These are phyloP conservation scores for Scaptomyza parva DNA, from an alignment of 2,888 invertebrate species.

Conservation along the genomic window DNA sequence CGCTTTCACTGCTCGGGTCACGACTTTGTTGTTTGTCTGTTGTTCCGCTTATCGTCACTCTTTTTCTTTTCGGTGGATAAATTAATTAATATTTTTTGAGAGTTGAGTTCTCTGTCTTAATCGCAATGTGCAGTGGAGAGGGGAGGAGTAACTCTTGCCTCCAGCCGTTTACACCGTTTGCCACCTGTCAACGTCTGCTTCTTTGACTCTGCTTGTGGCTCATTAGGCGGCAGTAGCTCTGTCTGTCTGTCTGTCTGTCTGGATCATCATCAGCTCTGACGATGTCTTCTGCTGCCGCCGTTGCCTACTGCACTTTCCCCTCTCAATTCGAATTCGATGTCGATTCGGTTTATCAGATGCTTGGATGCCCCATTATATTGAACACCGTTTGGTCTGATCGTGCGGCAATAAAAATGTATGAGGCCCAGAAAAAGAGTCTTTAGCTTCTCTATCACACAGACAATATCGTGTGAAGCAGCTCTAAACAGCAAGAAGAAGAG, in stretches of 20 bases:
- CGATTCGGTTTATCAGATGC: constrained; percentile 31
- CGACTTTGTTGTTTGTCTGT: constrained; percentile 43
- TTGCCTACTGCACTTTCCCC: background rate
- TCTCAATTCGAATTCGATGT: too few relatives aligned
- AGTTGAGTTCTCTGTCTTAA: constrained; percentile 56
- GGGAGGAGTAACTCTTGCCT: constrained; percentile 11
- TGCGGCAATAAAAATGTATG: constrained; percentile 79
- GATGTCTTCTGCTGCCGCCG: background rate
- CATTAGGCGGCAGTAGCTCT: constrained; percentile 58
- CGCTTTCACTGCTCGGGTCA: constrained; percentile 67
- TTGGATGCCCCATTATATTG: constrained; percentile 67
- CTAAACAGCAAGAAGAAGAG: too few relatives aligned
- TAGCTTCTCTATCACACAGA: constrained; percentile 67
- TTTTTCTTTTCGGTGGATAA: constrained; percentile 30
- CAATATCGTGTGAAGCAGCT: constrained; percentile 77
- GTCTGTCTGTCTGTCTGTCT: too few relatives aligned
- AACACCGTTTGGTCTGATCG: constrained; percentile 78
- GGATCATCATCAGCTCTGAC: constrained; percentile 16
- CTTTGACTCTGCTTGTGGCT: constrained; percentile 31
- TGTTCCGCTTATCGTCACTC: constrained; percentile 29
- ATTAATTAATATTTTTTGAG: constrained; percentile 75
- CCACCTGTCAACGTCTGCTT: constrained; percentile 48
- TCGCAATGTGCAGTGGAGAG: constrained; percentile 44
- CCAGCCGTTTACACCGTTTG: constrained; percentile 31
- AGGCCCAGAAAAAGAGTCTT: constrained; percentile 54